Base-by-base conservation (phyloP, 2,888 invertebrate genomes). In the Spisula solida region DNA sequence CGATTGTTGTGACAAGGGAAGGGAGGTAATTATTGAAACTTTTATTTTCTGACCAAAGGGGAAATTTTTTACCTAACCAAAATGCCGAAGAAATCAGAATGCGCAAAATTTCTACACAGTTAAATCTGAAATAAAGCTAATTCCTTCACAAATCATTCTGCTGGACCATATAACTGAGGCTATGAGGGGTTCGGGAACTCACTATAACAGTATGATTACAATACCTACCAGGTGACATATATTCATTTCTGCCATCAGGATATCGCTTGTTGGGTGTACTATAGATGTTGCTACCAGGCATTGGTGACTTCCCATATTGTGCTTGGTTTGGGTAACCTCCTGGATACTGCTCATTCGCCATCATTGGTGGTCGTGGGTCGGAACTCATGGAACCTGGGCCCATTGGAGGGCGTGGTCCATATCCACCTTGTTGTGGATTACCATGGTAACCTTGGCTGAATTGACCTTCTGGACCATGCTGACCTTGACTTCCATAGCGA, bases 221-320 rank as follows among this genome's bases (percentile, higher is more conserved):
- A 80, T 51, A 87, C 92, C 48, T 60, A 94, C 94, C 94, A 87
- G 93, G 93, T 81, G 92, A 91, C 89, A 91, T 92, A 83, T 91
- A 94, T 41, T 93, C 93, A 34, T 91, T 92, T 70, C 92, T 85
- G 70, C 88, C 90, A 31, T 94, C 93, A 34, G 95, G 94, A 81
- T 92, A 95, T 48, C 94, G 91, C 80, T 95, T 95, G 88, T 92
- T 94, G 47, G 95, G 95, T 0, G 94, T 95, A 48, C 91, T 92
- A 91, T 94, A 95, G 88, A 94, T 94, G 84, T 78, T 93, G 16
- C 93, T 94, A 31, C 93, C 88, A 29, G 88, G 85, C 90, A 94
- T 93, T 18, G 93, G 93, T 78, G 93, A 91, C 55, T 93, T 93
- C 86, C 86, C 88, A 87, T 91, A 94, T n/a, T 90, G 91, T 47